phyloP scores from a whole-genome alignment of 2,888 invertebrate species.

The Papilio protenor region DNA sequence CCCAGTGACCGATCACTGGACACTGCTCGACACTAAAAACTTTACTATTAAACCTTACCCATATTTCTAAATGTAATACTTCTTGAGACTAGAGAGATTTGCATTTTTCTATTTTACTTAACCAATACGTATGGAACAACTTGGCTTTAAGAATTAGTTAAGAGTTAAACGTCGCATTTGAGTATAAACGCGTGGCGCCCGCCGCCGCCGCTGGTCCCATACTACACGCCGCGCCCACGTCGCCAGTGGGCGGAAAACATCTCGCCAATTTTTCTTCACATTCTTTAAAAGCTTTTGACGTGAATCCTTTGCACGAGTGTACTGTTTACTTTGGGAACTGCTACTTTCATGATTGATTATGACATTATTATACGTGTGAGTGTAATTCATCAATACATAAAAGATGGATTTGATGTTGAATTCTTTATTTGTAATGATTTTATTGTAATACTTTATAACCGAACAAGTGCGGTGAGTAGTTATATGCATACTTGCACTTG shows the following conservation, averaged over 20 bases:
- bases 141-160: constrained; percentile 24
- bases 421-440: background rate
- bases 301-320: constrained; percentile 68
- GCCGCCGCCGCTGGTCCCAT: constrained; percentile 58
- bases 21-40: constrained; percentile 48
- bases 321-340: constrained; percentile 55
- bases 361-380: constrained; percentile 52
- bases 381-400: constrained; percentile 58
- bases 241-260: constrained; percentile 76
- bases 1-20: constrained; percentile 69
- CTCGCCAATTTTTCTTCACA: constrained; percentile 67
- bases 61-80: constrained; percentile 20
- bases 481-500: background rate
- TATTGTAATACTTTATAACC: background rate
- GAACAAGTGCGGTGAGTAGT: background rate
- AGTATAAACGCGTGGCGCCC: constrained; percentile 54
- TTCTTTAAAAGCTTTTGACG: constrained; percentile 79
- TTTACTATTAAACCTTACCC: constrained; percentile 40
- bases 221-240: constrained; percentile 79
- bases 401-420: constrained; percentile 45
- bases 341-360: constrained; percentile 29
- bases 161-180: constrained; percentile 14
- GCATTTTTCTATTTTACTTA: background rate
- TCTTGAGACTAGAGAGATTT: background rate
- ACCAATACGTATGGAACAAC: constrained; percentile 37